Evolutionary conservation across 30 jellyfish, hydroid and myxozoan genomes (phyloP), one percentile per base, ranked within the genome.

Genomic region (Morbakka virulenta): DNA sequence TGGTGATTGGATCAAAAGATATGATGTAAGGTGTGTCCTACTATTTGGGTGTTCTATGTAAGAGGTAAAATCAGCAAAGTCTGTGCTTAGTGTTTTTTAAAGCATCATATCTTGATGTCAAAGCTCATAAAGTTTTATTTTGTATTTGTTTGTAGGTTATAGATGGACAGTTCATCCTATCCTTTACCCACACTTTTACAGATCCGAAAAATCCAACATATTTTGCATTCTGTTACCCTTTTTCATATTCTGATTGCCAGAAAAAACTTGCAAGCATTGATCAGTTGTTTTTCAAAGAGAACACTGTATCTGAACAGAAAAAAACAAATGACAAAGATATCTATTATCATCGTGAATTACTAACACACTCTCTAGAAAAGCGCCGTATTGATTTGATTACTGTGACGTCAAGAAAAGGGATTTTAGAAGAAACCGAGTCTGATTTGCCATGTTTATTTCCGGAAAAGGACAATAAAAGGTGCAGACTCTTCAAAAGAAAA

Each of bases 201-300:
- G 96, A 81, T 25, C 20, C 86, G 13, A 26, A 62, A 23, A 35
- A 66, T 24, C 52, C 93, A 11, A 61, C 73, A 12, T 91, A 85
- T 62, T 91, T 91, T 62, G 98, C 98, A 28, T 91, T 91, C 62
- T 91, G 98, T 53, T 91, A 78, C 63, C 98, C 98, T 0, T 81
- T 69, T 72, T 35, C 96, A 1, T 91, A 79, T 57, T 52, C 35
- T 1, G 95, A 91, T 0, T 84, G 96, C 79, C 98, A 91, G 52
- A 32, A 80, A 36, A 41, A 67, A 17, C 64, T 91, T 13, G 57
- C 9, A 6, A 6, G 57, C 57, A 9, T 41, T 41, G 81, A 67
- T 23, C 22, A 11, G 29, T 25, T 84, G 17, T 90, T 83, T 25
- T 35, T 26, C 14, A 52, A 91, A 28, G 50, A 3, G 41, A 49